A percentile compares a stretch with the other conserved stretches of the same genome.
These are phyloP conservation scores for Lasioglossum zephyrum DNA, from an alignment of 2,888 invertebrate genomes.

Conservation along the genomic window DNA sequence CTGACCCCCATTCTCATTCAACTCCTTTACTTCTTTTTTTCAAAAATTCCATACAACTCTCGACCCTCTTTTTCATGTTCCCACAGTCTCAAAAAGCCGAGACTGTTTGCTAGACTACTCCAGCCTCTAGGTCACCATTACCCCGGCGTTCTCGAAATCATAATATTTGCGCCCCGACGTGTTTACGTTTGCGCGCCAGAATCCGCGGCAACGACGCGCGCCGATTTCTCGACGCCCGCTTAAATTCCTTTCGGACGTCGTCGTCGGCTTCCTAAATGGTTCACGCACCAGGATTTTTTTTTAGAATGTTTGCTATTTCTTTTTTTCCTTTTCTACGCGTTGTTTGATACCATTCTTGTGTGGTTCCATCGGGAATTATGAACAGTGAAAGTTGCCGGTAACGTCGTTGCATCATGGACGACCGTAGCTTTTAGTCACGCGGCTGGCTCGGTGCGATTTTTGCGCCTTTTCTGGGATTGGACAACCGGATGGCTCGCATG, in stretches of 20 bases:
- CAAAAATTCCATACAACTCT: not conserved
- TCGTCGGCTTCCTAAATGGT: too few relatives aligned
- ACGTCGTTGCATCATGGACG: not conserved
- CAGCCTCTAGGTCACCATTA: slow-evolving; percentile 52
- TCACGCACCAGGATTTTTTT: too few relatives aligned
- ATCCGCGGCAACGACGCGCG: slow-evolving; percentile 19
- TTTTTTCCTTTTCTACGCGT: too few relatives aligned
- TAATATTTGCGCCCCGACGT: slow-evolving; percentile 49
- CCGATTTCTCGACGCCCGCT: slow-evolving; percentile 27
- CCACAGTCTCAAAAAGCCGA: not conserved
- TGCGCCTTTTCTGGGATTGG: not conserved
- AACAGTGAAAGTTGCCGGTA: not conserved
- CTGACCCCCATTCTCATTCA: too few relatives aligned
- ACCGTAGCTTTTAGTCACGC: not conserved
- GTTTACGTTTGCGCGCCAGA: slow-evolving; percentile 51
- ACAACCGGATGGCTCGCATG: not conserved
- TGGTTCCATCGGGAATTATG: not conserved
- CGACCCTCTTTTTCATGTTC: too few relatives aligned
- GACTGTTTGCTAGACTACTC: not conserved
- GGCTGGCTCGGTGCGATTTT: not conserved
- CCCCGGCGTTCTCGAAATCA: slow-evolving; percentile 38
- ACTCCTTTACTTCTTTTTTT: not conserved
- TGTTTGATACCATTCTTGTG: not conserved
- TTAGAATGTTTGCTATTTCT: too few relatives aligned
- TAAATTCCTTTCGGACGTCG: slow-evolving; percentile 24